Conservation (phyloP, 2,113 vertebrate species). For the Proterorhinus semilunaris region DNA sequence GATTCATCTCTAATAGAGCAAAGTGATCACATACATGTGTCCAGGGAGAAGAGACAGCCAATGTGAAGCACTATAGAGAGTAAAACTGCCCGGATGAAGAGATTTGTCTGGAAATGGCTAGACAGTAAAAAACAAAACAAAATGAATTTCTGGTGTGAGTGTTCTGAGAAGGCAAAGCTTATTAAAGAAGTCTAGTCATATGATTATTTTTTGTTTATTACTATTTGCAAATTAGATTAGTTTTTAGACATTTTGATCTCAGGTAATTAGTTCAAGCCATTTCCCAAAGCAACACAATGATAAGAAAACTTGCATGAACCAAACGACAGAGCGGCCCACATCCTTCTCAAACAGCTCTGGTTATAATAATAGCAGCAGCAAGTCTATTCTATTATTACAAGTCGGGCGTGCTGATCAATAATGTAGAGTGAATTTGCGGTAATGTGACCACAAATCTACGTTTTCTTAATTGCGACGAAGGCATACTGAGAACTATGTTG, state of each 20-base stretch:
- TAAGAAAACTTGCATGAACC: background rate
- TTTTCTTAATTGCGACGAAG: constrained; percentile 11
- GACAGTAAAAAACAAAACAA: background rate
- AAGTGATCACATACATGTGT: constrained; percentile 24
- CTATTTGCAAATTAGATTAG: background rate
- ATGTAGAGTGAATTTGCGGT: constrained; percentile 36
- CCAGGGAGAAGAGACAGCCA: constrained; percentile 26
- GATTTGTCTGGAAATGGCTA: constrained; percentile 10
- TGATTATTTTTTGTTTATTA: background rate
- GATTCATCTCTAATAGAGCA: background rate
- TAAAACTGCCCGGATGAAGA: constrained; percentile 16
- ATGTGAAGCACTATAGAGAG: constrained; percentile 6
- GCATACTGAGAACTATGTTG: constrained; percentile 22
- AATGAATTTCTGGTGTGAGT: constrained; percentile 6
- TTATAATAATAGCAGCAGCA: constrained; percentile 28
- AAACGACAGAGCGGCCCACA: constrained; percentile 12
- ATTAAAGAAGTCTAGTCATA: constrained; percentile 1
- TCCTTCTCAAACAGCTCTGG: constrained; percentile 20
- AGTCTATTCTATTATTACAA: constrained; percentile 44
- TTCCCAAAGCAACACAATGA: constrained; percentile 3
- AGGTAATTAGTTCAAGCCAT: background rate
- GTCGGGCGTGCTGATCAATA: constrained; percentile 40
- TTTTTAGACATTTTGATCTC: background rate
- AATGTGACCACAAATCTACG: constrained; percentile 31
- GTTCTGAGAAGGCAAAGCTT: background rate